Evolutionary conservation across 2,113 vertebrate species (phyloP).

Genomic region (Plecturocebus donacophilus): DNA sequence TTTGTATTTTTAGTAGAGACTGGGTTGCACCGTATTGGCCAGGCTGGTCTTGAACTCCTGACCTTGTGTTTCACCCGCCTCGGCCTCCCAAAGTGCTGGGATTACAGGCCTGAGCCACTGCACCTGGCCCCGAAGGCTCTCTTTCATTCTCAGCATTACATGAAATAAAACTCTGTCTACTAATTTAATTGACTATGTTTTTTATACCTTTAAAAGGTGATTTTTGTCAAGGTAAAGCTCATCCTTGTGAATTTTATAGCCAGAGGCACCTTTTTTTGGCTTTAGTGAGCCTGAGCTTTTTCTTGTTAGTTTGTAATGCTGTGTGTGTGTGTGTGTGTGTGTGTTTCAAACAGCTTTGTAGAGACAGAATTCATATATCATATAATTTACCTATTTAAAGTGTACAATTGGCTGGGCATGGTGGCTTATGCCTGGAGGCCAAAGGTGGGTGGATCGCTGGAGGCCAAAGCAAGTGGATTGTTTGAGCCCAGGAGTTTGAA

Average conservation of each 20-base stretch:
- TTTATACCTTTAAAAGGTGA: background rate
- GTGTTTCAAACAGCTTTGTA: background rate
- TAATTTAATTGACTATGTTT: background rate
- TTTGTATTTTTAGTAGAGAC: too few relatives aligned
- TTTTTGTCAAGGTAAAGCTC: background rate
- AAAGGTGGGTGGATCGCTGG: too few relatives aligned
- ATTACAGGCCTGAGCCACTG: too few relatives aligned
- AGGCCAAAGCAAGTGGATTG: too few relatives aligned
- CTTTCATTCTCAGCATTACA: background rate
- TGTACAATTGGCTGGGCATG: background rate
- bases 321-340: background rate
- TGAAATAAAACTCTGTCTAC: background rate
- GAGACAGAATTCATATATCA: background rate
- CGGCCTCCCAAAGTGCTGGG: too few relatives aligned
- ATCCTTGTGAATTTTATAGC: slow-evolving; percentile 2
- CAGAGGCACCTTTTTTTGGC: background rate
- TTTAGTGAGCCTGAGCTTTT: background rate
- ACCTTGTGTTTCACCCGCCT: too few relatives aligned
- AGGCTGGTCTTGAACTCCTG: too few relatives aligned
- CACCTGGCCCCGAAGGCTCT: background rate
- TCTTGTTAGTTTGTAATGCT: background rate
- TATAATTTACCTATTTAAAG: background rate
- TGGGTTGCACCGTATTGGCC: too few relatives aligned
- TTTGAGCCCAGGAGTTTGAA: too few relatives aligned
- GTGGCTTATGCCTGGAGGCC: too few relatives aligned